Evolutionary conservation across 2,113 vertebrate genomes (phyloP).

Genomic region (Cyprinodon tularosa): DNA sequence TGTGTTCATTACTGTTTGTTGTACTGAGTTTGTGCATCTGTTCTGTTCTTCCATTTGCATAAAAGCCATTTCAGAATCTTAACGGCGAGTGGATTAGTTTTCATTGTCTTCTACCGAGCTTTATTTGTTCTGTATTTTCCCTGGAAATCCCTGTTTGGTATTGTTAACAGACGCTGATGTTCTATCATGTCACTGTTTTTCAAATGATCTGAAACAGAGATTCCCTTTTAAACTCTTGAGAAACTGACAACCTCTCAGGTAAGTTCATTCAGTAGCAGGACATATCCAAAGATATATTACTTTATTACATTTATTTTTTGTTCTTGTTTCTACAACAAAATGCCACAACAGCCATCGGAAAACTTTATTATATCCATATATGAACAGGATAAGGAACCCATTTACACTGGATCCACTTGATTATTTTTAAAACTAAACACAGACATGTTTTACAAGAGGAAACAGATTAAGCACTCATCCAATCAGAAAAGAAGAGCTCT

Average conservation of each 20-base stretch:
- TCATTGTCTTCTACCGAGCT: neutral
- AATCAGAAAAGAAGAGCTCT: neutral
- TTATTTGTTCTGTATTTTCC: neutral
- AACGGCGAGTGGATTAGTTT: constrained; percentile 25
- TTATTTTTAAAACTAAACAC: constrained; percentile 1
- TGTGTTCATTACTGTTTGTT: constrained; percentile 78
- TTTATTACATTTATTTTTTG: constrained; percentile 33
- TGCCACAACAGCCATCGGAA: neutral
- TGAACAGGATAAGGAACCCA: neutral
- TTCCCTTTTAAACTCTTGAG: neutral
- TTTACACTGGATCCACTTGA: neutral
- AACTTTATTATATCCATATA: neutral
- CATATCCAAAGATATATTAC: neutral
- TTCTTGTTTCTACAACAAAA: constrained; percentile 18
- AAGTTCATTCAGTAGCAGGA: neutral
- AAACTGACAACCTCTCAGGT: neutral
- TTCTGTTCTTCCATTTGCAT: constrained; percentile 81
- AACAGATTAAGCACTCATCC: neutral
- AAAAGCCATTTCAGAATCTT: constrained; percentile 81
- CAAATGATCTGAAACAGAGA: neutral
- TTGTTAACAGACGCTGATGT: neutral
- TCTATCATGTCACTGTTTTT: neutral
- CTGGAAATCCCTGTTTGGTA: neutral
- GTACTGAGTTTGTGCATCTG: constrained; percentile 80
- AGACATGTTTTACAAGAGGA: neutral